Percentiles rank a stretch among this genome's conserved stretches.
These are phyloP conservation scores for Synergus japonicus DNA, from an alignment of 2,888 invertebrate species.

Conservation along the genomic window DNA sequence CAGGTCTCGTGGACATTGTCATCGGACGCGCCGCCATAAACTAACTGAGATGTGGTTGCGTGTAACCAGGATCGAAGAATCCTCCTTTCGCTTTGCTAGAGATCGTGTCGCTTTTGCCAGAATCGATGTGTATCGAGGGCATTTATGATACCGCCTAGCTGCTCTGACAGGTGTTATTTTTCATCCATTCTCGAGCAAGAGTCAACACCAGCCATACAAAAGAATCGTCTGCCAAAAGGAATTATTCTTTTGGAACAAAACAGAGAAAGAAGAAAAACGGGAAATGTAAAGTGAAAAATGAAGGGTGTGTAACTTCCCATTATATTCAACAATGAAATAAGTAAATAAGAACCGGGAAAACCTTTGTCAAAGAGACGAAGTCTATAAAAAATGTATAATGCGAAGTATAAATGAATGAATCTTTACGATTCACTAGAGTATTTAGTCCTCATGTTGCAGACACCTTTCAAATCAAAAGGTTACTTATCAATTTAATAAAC, in stretches of 20 bases:
- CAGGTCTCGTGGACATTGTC: constrained; percentile 72
- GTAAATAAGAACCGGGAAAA: no score
- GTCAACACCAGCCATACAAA: constrained; percentile 55
- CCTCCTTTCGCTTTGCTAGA: constrained; percentile 44
- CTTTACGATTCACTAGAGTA: no score
- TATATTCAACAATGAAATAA: no score
- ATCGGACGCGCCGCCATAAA: constrained; percentile 70
- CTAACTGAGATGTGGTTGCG: constrained; percentile 60
- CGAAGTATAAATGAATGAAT: no score
- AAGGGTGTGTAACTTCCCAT: no score
- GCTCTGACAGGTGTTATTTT: constrained; percentile 64
- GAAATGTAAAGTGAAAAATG: background rate
- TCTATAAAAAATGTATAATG: no score
- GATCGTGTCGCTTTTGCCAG: constrained; percentile 53
- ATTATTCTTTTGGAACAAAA: constrained; percentile 35
- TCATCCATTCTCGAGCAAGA: constrained; percentile 60
- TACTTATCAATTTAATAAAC: no score
- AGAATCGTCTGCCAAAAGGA: constrained; percentile 46
- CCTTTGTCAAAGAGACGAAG: no score
- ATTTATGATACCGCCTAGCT: constrained; percentile 60
- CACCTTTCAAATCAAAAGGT: no score
- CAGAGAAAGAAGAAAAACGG: background rate
- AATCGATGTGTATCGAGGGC: constrained; percentile 56
- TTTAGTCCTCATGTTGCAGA: no score
- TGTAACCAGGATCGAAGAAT: constrained; percentile 48